These are phyloP conservation scores for Oligia fasciuncula DNA, from an alignment of 2,888 invertebrate genomes.

Conservation along the genomic window DNA sequence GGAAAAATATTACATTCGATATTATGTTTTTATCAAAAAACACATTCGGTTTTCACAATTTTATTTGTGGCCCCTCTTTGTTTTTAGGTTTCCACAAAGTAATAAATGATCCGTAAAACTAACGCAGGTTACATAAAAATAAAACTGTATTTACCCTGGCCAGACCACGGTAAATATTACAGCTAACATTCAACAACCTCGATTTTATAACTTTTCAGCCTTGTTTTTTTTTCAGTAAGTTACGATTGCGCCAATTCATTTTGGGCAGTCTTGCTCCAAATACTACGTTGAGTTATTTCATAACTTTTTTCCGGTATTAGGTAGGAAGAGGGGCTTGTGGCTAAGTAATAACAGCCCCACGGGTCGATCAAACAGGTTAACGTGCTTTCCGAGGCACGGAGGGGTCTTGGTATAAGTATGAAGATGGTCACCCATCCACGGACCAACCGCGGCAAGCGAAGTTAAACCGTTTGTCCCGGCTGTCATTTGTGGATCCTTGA, in stretches of 20 bases:
- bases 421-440: no score
- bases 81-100: conserved; percentile 18
- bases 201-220: conserved; percentile 33
- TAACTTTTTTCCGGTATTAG: conserved; percentile 13
- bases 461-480: no score
- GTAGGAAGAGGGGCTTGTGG: neutral
- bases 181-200: conserved; percentile 10
- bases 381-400: no score
- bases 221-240: conserved; percentile 28
- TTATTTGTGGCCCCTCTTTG: neutral
- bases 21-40: neutral
- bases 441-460: no score
- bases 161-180: conserved; percentile 20
- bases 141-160: conserved; percentile 26
- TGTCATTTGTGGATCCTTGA: no score
- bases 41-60: conserved; percentile 8
- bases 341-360: no score
- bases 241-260: conserved; percentile 26
- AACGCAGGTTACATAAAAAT: conserved; percentile 19
- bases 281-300: conserved; percentile 16
- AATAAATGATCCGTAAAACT: conserved; percentile 21
- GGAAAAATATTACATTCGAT: neutral
- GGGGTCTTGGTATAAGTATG: no score
- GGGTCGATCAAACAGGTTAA: no score
- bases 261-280: conserved; percentile 23